A percentile compares a stretch with the other conserved stretches of the same genome.
These are phyloP conservation scores for Lycophotia porphyrea DNA, from an alignment of 2,888 invertebrate genomes.

Conservation along the genomic window DNA sequence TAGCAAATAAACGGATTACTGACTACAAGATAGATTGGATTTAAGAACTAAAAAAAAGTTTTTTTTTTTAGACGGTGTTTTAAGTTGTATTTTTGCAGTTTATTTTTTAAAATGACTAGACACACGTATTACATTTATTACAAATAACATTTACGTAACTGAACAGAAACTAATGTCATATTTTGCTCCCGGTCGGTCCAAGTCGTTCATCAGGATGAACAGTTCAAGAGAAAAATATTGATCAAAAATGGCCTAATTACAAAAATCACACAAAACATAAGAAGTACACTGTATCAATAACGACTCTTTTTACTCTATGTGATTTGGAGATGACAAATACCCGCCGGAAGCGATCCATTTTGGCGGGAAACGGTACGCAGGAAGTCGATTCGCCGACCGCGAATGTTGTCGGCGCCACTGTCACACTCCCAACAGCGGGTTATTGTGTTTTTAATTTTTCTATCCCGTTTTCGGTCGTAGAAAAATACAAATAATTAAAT, in stretches of 20 bases:
- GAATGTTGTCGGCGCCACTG: constrained; percentile 87
- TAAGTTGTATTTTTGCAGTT: not conserved
- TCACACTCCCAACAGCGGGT: constrained; percentile 69
- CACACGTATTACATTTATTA: constrained; percentile 3
- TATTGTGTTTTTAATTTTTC: constrained; percentile 69
- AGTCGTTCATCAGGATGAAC: not conserved
- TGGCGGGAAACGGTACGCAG: constrained; percentile 87
- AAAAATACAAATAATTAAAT: constrained; percentile 8
- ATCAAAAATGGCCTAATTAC: not conserved
- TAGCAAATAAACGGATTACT: constrained; percentile 76
- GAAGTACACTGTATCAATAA: constrained; percentile 33
- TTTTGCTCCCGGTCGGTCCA: not conserved
- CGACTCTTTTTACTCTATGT: constrained; percentile 72
- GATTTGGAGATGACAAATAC: constrained; percentile 88
- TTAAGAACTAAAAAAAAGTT: too few species aligned
- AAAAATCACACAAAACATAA: constrained; percentile 13
- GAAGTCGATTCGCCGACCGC: constrained; percentile 89
- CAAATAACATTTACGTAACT: not conserved
- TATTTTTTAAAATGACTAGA: not conserved
- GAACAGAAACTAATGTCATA: not conserved
- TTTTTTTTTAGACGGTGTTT: too few species aligned
- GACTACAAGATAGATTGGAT: constrained; percentile 66
- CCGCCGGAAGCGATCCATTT: constrained; percentile 90
- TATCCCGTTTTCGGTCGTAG: constrained; percentile 59
- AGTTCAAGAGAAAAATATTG: not conserved